Evolutionary conservation across 2,113 vertebrate species (phyloP).

Genomic region (Plestiodon gilberti): DNA sequence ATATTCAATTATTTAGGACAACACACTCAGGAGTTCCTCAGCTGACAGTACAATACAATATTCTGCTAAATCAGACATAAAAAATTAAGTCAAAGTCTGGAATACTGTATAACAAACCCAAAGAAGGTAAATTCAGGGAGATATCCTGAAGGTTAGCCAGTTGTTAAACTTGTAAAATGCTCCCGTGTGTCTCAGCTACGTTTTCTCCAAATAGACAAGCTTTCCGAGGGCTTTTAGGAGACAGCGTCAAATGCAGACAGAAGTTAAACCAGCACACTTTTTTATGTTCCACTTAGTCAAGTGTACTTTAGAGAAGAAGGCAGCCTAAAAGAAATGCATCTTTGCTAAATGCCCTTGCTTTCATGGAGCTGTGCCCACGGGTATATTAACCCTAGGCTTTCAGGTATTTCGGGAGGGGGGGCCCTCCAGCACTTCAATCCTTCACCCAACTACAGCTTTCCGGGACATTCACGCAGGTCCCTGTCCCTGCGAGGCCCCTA

Average conservation of each 20-base stretch:
- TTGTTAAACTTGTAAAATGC: neutral
- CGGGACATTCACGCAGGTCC: too few relatives aligned
- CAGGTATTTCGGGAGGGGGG: too few relatives aligned
- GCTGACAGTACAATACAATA: too few relatives aligned
- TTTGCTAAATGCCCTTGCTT: neutral
- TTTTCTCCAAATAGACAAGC: neutral
- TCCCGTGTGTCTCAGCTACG: neutral
- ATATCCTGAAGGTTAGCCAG: neutral
- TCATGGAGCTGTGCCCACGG: too few relatives aligned
- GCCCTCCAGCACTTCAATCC: too few relatives aligned
- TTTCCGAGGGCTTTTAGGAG: neutral
- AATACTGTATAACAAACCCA: neutral
- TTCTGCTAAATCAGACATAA: neutral
- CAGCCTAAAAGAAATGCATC: neutral
- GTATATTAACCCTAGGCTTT: too few relatives aligned
- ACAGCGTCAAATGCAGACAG: neutral
- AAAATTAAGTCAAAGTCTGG: neutral
- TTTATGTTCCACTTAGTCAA: neutral
- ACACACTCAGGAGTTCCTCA: too few relatives aligned
- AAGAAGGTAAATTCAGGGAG: neutral
- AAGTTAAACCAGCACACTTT: neutral
- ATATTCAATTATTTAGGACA: neutral
- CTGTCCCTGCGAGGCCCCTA: too few relatives aligned
- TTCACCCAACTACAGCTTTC: too few relatives aligned
- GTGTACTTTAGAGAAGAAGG: neutral